Evolutionary conservation across 1,140 invertebrate genomes (phyloP).

Genomic region (Planococcus citri): DNA sequence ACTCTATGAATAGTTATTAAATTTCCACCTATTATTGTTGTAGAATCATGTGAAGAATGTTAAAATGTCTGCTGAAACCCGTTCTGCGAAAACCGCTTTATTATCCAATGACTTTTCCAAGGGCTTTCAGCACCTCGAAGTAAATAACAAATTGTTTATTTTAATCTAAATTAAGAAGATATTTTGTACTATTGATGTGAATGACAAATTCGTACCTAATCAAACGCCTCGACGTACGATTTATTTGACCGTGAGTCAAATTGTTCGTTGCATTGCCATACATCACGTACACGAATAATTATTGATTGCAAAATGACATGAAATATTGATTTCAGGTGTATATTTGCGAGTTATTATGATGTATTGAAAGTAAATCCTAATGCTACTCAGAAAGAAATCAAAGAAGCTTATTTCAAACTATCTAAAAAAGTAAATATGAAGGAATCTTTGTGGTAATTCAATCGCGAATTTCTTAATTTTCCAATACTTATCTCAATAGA

Average conservation of each 20-base stretch:
- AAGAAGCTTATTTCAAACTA: not conserved
- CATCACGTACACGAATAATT: too few species aligned
- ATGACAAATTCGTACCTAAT: too few species aligned
- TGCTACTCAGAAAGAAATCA: slow-evolving; percentile 1
- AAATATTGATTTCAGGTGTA: not conserved
- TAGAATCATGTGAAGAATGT: not conserved
- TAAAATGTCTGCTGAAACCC: not conserved
- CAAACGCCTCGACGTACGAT: too few species aligned
- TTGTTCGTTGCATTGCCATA: too few species aligned
- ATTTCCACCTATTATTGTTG: too few species aligned
- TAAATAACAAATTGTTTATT: not conserved
- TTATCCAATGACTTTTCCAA: not conserved
- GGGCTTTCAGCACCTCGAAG: slow-evolving; percentile 2
- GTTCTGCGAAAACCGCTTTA: not conserved
- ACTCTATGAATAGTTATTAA: too few species aligned
- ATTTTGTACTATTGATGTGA: too few species aligned
- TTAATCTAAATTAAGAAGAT: not conserved
- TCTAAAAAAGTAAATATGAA: not conserved
- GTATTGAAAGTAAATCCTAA: not conserved
- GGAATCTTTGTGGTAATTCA: not conserved
- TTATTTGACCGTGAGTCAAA: too few species aligned
- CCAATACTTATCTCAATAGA: not conserved
- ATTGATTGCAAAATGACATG: too few species aligned
- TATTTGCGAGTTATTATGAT: not conserved
- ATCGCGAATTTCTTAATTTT: not conserved